Evolutionary conservation across 2,888 invertebrate genomes (phyloP).

Genomic region (Mesorhabditis spiculigera): DNA sequence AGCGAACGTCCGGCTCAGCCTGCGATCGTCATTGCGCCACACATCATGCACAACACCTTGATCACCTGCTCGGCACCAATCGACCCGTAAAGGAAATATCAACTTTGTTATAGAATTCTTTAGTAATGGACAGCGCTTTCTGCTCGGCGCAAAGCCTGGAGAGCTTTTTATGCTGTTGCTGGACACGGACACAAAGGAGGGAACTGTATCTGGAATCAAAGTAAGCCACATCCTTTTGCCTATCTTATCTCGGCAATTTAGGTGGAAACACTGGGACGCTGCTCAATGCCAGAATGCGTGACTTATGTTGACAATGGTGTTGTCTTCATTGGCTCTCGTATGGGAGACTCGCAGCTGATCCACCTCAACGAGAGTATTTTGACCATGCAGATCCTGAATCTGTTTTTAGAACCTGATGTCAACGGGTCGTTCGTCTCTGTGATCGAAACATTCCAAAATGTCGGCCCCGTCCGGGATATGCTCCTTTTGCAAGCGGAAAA

Average conservation of each 20-base stretch:
- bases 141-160: constrained; percentile 90
- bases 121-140: constrained; percentile 28
- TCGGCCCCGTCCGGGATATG: constrained; percentile 81
- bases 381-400: not conserved
- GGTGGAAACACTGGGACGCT: constrained; percentile 59
- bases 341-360: constrained; percentile 93
- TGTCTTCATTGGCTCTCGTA: constrained; percentile 83
- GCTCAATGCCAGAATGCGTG: constrained; percentile 85
- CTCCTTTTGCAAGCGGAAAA: constrained; percentile 62
- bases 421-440: constrained; percentile 81
- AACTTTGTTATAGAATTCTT: not conserved
- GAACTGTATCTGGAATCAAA: not conserved
- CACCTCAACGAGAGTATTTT: constrained; percentile 52
- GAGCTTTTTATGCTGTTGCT: constrained; percentile 89
- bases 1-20: not conserved
- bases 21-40: constrained; percentile 31
- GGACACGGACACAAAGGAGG: constrained; percentile 68
- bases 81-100: constrained; percentile 69
- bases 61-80: constrained; percentile 91
- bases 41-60: constrained; percentile 73
- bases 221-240: not conserved
- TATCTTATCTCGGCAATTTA: constrained; percentile 17
- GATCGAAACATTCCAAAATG: constrained; percentile 92
- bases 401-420: constrained; percentile 21
- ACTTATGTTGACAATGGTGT: constrained; percentile 98